Evolutionary conservation across 2,888 invertebrate genomes (phyloP).

Genomic region (Allygus modestus): DNA sequence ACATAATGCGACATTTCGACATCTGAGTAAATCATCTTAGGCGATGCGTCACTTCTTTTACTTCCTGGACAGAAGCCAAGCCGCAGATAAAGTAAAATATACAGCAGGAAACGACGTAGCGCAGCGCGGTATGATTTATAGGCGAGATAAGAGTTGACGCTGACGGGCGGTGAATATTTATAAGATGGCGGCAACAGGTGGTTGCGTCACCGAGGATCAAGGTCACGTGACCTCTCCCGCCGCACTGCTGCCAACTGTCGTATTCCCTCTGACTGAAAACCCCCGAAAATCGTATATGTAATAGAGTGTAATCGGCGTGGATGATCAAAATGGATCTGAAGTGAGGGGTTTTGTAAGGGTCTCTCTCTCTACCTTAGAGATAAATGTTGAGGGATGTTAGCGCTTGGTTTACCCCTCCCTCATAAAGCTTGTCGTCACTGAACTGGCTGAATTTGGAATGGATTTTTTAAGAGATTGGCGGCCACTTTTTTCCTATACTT

Average conservation of each 20-base stretch:
- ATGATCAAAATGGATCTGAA: too few relatives aligned
- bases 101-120: slow-evolving; percentile 45
- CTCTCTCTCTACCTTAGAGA: too few relatives aligned
- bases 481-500: too few relatives aligned
- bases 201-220: slow-evolving; percentile 53
- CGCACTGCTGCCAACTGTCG: slow-evolving; percentile 27
- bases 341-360: too few relatives aligned
- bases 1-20: not conserved
- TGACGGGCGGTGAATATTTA: slow-evolving; percentile 51
- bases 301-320: not conserved
- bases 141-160: slow-evolving; percentile 32
- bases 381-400: too few relatives aligned
- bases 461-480: too few relatives aligned
- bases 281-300: not conserved
- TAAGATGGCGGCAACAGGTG: slow-evolving; percentile 58
- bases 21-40: not conserved
- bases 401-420: too few relatives aligned
- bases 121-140: slow-evolving; percentile 48
- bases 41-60: slow-evolving; percentile 21
- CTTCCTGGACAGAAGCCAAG: slow-evolving; percentile 54
- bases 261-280: too few relatives aligned
- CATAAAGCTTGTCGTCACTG: too few relatives aligned
- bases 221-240: slow-evolving; percentile 46
- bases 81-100: slow-evolving; percentile 56
- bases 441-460: too few relatives aligned